Evolutionary conservation across 2,797 vertebrate species (phyloP).

Genomic region (Sebastes iracundus): DNA sequence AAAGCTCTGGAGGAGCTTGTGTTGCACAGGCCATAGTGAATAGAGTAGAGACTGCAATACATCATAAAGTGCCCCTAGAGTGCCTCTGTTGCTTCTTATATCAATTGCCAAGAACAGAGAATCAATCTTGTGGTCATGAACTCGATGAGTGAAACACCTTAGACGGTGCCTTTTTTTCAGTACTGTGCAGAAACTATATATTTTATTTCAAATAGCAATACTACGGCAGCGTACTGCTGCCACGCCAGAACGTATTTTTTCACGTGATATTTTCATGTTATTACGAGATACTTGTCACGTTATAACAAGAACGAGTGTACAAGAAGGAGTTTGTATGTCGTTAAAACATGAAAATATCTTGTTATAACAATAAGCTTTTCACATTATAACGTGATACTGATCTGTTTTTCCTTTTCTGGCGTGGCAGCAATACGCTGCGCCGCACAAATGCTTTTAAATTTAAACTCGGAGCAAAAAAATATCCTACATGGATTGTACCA

Average conservation of each 20-base stretch:
- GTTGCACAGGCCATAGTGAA: background rate
- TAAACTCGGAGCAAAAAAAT: background rate
- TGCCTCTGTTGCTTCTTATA: background rate
- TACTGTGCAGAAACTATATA: background rate
- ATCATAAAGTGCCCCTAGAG: background rate
- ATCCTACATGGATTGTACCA: too few relatives aligned
- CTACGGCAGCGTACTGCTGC: background rate
- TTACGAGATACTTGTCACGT: background rate
- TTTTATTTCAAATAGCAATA: background rate
- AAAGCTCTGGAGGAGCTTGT: background rate
- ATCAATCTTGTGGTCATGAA: background rate
- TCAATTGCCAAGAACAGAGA: background rate
- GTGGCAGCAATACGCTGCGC: background rate
- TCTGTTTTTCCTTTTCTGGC: background rate
- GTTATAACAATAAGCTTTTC: background rate
- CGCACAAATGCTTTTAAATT: background rate
- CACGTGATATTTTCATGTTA: background rate
- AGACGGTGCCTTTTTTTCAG: background rate
- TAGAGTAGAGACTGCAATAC: background rate
- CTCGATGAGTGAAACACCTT: background rate
- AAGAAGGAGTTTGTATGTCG: too few relatives aligned
- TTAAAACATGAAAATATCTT: background rate
- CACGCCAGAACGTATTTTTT: background rate
- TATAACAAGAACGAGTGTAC: background rate
- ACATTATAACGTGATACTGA: background rate